Evolutionary conservation across 2,888 invertebrate genomes (phyloP).

Genomic region (Keiferia lycopersicella): DNA sequence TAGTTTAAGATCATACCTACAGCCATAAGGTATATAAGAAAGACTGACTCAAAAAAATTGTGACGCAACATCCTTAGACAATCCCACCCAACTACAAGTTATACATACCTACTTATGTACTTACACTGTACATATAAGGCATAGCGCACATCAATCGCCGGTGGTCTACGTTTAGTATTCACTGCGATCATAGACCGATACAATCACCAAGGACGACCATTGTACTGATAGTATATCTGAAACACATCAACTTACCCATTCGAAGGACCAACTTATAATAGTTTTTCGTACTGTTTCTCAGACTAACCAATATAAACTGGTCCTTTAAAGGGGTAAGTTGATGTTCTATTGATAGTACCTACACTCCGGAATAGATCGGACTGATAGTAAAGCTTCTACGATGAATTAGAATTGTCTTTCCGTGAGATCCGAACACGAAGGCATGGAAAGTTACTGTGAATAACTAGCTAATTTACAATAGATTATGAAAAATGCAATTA

Average conservation of each 20-base stretch:
- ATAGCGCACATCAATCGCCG: constrained; percentile 48
- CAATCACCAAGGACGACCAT: constrained; percentile 73
- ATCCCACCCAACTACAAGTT: background rate
- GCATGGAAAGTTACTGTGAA: constrained; percentile 45
- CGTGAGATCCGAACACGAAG: constrained; percentile 53
- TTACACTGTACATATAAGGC: constrained; percentile 34
- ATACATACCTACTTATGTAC: constrained; percentile 22
- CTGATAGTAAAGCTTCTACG: constrained; percentile 55
- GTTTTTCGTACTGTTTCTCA: too few relatives aligned
- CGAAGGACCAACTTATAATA: too few relatives aligned
- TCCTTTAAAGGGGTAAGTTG: too few relatives aligned
- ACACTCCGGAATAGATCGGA: constrained; percentile 65
- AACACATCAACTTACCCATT: background rate
- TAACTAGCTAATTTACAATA: background rate
- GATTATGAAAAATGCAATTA: background rate
- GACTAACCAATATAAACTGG: too few relatives aligned
- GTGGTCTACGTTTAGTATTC: constrained; percentile 68
- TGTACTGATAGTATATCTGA: constrained; percentile 40
- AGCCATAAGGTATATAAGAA: too few relatives aligned
- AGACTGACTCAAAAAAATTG: background rate
- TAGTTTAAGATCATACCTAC: background rate
- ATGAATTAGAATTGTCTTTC: constrained; percentile 63
- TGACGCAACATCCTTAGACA: background rate
- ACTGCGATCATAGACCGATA: constrained; percentile 57
- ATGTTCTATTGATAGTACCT: constrained; percentile 31